A percentile compares a stretch with the other conserved stretches of the same genome.
These are phyloP conservation scores for Ormyrus nitidulus DNA, from an alignment of 2,888 invertebrate species.

Conservation along the genomic window DNA sequence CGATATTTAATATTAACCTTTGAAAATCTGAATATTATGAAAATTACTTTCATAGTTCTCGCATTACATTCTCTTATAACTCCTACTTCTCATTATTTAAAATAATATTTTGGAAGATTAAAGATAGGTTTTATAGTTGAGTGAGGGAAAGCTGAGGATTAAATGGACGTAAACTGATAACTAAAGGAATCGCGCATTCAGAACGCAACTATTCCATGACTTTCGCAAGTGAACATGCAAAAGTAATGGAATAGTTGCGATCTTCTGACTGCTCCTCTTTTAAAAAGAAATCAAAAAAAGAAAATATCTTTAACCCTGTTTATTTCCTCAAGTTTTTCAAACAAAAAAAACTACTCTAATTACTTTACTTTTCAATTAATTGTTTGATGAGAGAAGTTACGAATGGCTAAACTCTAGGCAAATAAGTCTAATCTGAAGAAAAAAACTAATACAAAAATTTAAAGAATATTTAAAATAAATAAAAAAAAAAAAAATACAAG, in stretches of 20 bases:
- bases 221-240: slow-evolving; percentile 46
- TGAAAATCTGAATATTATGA: slow-evolving; percentile 28
- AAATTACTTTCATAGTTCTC: slow-evolving; percentile 22
- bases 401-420: not conserved
- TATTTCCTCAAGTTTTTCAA: slow-evolving; percentile 12
- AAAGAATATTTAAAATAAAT: too few relatives aligned
- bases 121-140: too few relatives aligned
- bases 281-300: slow-evolving; percentile 36
- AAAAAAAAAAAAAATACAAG: too few relatives aligned
- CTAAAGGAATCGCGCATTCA: not conserved
- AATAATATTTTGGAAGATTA: not conserved
- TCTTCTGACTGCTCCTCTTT: slow-evolving; percentile 38
- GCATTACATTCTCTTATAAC: slow-evolving; percentile 54
- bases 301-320: slow-evolving; percentile 35
- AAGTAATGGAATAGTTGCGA: slow-evolving; percentile 61
- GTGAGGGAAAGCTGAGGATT: not conserved
- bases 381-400: slow-evolving; percentile 11
- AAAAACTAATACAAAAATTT: not conserved
- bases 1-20: slow-evolving; percentile 13
- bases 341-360: not conserved
- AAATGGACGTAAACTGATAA: not conserved
- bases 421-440: slow-evolving; percentile 11
- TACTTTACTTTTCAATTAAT: slow-evolving; percentile 16
- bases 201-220: slow-evolving; percentile 62
- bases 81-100: not conserved